Percentiles rank a stretch among this genome's conserved stretches.
Evolutionary conservation across 2,797 vertebrate genomes (phyloP).

Genomic region (Myiothlypis chrysogaster): DNA sequence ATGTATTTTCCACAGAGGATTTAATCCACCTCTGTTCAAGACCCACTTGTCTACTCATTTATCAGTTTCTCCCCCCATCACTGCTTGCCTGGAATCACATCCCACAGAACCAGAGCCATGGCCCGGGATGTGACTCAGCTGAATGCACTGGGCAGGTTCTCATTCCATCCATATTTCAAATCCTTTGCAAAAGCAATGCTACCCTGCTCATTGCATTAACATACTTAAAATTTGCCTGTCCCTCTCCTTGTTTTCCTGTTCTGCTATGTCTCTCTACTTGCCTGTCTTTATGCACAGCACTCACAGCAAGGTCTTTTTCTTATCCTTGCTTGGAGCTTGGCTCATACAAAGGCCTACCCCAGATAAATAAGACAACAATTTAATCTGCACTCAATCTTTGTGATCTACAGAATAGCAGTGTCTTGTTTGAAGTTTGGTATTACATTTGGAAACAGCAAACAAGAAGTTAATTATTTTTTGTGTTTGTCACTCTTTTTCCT

Average conservation of each 20-base stretch:
- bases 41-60: not conserved
- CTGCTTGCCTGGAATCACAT: not conserved
- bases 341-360: not conserved
- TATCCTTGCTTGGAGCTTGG: not conserved
- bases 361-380: constrained; percentile 35
- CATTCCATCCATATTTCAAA: not conserved
- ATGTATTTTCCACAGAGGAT: not conserved
- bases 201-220: not conserved
- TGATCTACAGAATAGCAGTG: not conserved
- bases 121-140: not conserved
- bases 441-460: constrained; percentile 54
- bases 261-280: not conserved
- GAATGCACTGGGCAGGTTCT: not conserved
- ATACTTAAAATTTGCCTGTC: not conserved
- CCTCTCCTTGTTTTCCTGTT: not conserved
- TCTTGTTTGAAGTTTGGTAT: constrained; percentile 47
- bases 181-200: not conserved
- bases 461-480: constrained; percentile 49
- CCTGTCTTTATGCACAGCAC: not conserved
- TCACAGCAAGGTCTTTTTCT: not conserved
- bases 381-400: constrained; percentile 26
- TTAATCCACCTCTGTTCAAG: constrained; percentile 7
- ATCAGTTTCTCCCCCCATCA: not conserved
- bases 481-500: constrained; percentile 13
- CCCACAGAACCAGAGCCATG: not conserved